A percentile compares a stretch with the other conserved stretches of the same genome.
Evolutionary conservation across 2,888 invertebrate genomes (phyloP).

Genomic region (Horisme vitalbata): DNA sequence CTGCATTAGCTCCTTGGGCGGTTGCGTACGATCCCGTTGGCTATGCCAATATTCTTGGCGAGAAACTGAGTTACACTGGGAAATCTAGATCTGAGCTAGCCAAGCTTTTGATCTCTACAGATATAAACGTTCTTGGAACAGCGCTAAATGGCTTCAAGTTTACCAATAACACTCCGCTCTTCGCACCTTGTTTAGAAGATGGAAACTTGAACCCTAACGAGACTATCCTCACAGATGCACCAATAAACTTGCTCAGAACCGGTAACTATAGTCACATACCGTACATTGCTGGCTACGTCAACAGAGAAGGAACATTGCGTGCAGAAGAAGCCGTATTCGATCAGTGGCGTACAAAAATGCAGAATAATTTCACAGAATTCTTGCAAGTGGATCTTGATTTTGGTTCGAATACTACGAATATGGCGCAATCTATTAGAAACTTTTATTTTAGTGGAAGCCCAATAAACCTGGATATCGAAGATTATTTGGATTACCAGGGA

Average conservation of each 20-base stretch:
- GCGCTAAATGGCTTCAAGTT: conserved; percentile 52
- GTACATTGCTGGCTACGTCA: conserved; percentile 60
- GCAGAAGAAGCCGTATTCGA: conserved; percentile 50
- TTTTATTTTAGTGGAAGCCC: conserved; percentile 55
- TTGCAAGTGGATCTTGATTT: conserved; percentile 60
- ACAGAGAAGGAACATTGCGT: conserved; percentile 66
- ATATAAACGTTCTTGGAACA: conserved; percentile 43
- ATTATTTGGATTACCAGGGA: conserved; percentile 66
- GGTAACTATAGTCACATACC: conserved; percentile 63
- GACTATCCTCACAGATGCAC: conserved; percentile 57
- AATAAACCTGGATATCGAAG: conserved; percentile 56
- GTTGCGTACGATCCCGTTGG: conserved; percentile 65
- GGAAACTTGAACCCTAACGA: conserved; percentile 41
- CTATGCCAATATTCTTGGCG: conserved; percentile 54
- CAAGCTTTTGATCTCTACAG: conserved; percentile 44
- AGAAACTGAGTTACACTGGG: conserved; percentile 51
- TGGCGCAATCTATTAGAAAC: conserved; percentile 46
- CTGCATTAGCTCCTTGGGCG: conserved; percentile 69
- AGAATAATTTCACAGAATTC: conserved; percentile 61
- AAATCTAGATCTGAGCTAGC: conserved; percentile 52
- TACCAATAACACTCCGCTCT: conserved; percentile 61
- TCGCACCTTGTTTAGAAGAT: conserved; percentile 70
- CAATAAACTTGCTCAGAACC: conserved; percentile 54
- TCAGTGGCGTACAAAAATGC: conserved; percentile 59
- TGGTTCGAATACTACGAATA: conserved; percentile 40